Conservation (phyloP, 2,113 vertebrate species). For the Psephotus haematonotus region DNA sequence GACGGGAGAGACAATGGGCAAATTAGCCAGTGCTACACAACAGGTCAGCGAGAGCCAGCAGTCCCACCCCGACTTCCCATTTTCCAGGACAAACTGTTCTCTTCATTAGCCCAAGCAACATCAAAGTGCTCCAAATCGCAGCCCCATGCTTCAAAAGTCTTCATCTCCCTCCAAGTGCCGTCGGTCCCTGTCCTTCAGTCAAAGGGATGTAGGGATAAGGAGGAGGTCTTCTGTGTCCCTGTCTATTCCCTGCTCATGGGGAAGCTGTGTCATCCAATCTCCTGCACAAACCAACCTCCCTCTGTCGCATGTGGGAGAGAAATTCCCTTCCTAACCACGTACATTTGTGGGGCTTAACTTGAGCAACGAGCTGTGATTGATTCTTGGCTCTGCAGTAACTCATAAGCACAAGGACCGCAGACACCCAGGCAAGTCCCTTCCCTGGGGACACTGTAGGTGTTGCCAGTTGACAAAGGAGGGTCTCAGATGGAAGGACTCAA, state of each 20-base stretch:
- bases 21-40: not conserved
- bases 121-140: not conserved
- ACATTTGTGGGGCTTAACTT: not conserved
- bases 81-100: conserved; percentile 34
- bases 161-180: not conserved
- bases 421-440: not conserved
- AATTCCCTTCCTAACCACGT: not conserved
- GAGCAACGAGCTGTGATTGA: not conserved
- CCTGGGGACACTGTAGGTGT: not conserved
- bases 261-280: not conserved
- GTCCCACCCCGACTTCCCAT: conserved; percentile 51
- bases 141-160: not conserved
- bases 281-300: not conserved
- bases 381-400: not conserved
- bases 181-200: not conserved
- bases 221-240: not conserved
- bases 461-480: not conserved
- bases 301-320: not conserved
- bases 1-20: conserved; percentile 28
- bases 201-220: not conserved
- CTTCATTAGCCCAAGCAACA: not conserved
- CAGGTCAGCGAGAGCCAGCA: not conserved
- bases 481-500: not conserved
- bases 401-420: not conserved
- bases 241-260: not conserved